Evolutionary conservation across 2,888 invertebrate species (phyloP), one percentile per base, ranked within the genome.

Genomic region (Zhengitettix transpicula): DNA sequence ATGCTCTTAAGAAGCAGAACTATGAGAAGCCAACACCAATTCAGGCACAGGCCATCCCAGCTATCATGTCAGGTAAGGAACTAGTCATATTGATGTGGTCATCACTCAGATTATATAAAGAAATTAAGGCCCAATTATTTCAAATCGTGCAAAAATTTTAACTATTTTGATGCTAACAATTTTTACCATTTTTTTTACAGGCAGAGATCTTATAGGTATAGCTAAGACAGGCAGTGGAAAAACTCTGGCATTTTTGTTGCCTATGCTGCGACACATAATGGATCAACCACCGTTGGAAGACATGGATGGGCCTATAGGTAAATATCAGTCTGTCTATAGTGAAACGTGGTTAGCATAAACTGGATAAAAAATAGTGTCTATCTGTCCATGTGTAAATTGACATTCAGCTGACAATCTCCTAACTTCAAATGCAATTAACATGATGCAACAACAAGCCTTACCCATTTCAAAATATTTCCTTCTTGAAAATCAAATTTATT

Each of bases 211-310:
- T 62, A 99, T 99, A 69, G 98, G 98, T 59, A 99, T 99, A 71
- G 99, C 99, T 1, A 99, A 99, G 76, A 99, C 99, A 0, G 98
- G 98, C 54, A 95, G 95, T 70, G 99, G 99, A 42, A 99, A 99
- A 77, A 99, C 99, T 1, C 75, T 99, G 57, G 99, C 98, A 0
- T 99, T 99, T 74, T 83, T 99, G 61, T 74, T 99, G 61, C 99
- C 99, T 0, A 95, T 99, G 96, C 93, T 99, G 74, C 73, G 89
- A 47, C 99, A 99, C 69, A 92, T 99, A 41, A 74, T 95, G 61
- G 98, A 98, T 72, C 99, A 99, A 71, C 83, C 90, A 0, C 81
- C 87, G 0, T 71, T 99, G n/a, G 94, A 94, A 67, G 95, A 97
- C 69, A 91, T 91, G 0, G 99, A 99, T 69, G 99, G 99, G 1